These are phyloP conservation scores for Philaenus spumarius DNA, from an alignment of 1,140 invertebrate genomes.

Conservation along the genomic window DNA sequence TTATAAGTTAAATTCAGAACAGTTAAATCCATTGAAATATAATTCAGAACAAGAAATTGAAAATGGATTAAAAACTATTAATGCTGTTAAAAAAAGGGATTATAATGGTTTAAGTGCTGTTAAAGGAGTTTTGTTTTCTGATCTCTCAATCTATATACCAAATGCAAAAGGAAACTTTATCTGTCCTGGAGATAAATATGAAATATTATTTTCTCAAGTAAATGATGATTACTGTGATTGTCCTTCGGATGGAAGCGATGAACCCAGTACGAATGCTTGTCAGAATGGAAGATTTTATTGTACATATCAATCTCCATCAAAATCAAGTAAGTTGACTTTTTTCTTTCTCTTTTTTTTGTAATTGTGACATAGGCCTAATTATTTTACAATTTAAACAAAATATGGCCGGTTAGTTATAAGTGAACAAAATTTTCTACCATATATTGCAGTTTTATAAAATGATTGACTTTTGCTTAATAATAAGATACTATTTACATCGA, in stretches of 20 bases:
- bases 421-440: no score
- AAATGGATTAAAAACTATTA: neutral
- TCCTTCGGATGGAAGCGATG: conserved; percentile 71
- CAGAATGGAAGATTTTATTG: conserved; percentile 75
- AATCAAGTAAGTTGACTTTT: neutral
- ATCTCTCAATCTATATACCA: conserved; percentile 33
- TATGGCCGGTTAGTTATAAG: no score
- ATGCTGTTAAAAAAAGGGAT: neutral
- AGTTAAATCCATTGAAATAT: neutral
- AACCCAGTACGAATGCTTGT: conserved; percentile 87
- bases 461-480: no score
- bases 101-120: neutral
- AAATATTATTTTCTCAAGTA: conserved; percentile 53
- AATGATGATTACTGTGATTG: conserved; percentile 97
- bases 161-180: conserved; percentile 38
- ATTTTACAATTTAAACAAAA: no score
- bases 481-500: no score
- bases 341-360: no score
- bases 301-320: conserved; percentile 41
- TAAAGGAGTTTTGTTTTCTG: neutral
- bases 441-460: no score
- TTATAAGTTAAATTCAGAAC: neutral
- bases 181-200: conserved; percentile 39
- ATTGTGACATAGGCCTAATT: no score
- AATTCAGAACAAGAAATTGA: neutral